Base-by-base conservation (phyloP, 1,140 invertebrate species). In the Agrilus planipennis region DNA sequence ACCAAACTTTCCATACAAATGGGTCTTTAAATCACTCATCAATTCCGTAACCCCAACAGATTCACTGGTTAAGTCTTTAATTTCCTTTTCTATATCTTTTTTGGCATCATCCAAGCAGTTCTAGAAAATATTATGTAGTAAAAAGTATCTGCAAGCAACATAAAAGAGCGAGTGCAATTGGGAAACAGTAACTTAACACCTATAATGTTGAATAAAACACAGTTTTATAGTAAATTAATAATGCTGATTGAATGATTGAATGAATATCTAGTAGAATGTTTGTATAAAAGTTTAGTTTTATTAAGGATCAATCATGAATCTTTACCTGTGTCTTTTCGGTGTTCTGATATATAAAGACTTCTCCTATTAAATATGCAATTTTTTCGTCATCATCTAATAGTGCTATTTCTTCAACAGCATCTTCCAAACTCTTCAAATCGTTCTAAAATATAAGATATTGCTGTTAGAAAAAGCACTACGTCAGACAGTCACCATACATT, bases 1-100 rank as follows among this genome's bases (percentile, higher is more conserved):
- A 30, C 92, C 92, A 70, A 98, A 97, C 63, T 92, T 93, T 16
- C 84, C 88, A 72, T 97, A 96, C 2, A 98, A 64, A 54, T 90
- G 79, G 7, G 79, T 77, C 71, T 96, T 96, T 12, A 98, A 68
- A 52, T 88, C 82, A 36, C 71, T 73, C 82, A 97, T 90, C 46
- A 79, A 71, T 14, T 70, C 68, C 65, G 86, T 86, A 22, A 92
- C 69, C 47, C 73, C 69, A 28, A 75, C 70, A 51, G 73, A 75
- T 65, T 83, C 77, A 3, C 54, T 56, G 63, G 89, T 81, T 31
- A 95, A 62, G 32, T 68, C 69, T 30, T 64, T 60, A 35, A 90
- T 88, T 60, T 89, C 81, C 36, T 65, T 60, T 41, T 79, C 59
- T 20, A 84, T 76, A 49, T 76, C 72, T 28, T 70, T 65, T 65